Evolutionary conservation across 2,888 invertebrate genomes (phyloP).

Genomic region (Ophonus ardosiacus): DNA sequence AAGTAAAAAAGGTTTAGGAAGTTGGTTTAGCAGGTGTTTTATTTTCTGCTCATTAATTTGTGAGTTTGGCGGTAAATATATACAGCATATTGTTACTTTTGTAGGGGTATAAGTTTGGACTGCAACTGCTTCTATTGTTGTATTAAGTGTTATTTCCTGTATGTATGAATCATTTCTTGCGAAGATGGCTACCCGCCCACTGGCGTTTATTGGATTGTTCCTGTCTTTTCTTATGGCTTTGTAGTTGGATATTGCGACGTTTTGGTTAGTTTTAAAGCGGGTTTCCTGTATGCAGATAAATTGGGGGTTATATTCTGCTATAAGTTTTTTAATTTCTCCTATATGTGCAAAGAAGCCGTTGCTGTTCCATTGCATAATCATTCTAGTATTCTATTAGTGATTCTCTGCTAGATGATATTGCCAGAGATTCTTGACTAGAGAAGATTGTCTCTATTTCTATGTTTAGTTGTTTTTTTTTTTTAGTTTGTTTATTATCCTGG

Average conservation of each 20-base stretch:
- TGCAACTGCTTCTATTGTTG: not conserved
- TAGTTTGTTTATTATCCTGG: not conserved
- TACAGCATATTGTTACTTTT: not conserved
- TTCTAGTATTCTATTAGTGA: not conserved
- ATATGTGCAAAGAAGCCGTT: constrained; percentile 31
- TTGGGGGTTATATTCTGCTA: not conserved
- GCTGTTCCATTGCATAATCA: constrained; percentile 48
- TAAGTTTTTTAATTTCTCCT: constrained; percentile 10
- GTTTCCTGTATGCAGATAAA: constrained; percentile 28
- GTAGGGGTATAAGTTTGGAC: not conserved
- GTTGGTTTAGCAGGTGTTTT: not conserved
- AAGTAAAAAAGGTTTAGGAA: not conserved
- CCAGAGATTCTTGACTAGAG: too few relatives aligned
- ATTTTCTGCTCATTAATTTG: not conserved
- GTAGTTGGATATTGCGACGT: not conserved
- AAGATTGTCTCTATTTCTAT: not conserved
- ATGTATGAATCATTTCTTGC: not conserved
- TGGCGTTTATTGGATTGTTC: not conserved
- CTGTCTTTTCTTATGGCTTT: not conserved
- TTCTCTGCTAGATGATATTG: not conserved
- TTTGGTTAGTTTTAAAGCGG: not conserved
- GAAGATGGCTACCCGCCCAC: not conserved
- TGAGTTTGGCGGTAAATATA: not conserved
- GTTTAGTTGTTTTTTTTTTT: not conserved
- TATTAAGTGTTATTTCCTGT: not conserved